Base-by-base conservation (phyloP, 2,888 invertebrate genomes). In the Thera britannica region DNA sequence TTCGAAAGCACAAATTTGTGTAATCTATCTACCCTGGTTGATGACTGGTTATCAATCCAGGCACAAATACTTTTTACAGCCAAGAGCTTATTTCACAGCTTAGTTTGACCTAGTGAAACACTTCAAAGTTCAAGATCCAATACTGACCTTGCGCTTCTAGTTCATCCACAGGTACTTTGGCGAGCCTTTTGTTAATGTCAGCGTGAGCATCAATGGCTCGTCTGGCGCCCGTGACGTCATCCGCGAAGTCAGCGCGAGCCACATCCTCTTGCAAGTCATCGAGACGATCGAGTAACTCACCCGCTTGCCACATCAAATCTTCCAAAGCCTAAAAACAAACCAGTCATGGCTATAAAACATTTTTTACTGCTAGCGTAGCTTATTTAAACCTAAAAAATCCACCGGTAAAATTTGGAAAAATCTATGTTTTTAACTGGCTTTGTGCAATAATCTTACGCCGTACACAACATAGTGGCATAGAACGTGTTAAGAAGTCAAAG, bases 291-390 rank as follows among this genome's bases (percentile, higher is more conserved):
- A 99, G 95, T 73, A 99, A 95, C 88, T 99, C 99, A 59, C 97
- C 97, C 1, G 98, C 98, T 93, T 98, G 98, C 98, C 98, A 99
- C 80, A 97, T 97, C 89, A 99, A 97, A 85, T 98, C 98, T 93
- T 99, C 99, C 79, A 99, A 95, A 67, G 98, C 98, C 94, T 94
- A 65, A 51, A 57, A 49, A 49, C 49, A 49, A 36, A 55, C 4
- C 41, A 48, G 23, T 34, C 38, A 35, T 36, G 38, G 38, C 38
- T 38, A 34, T 34, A 34, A 34, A 23, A 23, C 23, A 23, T 23
- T 23, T 23, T 23, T 23, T 23, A 23, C 23, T 23, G 23, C 23
- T 23, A 23, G 23, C 23, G 23, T 23, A 23, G 23, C 23, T 23
- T 23, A 23, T 23, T 23, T 23, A 23, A 23, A 23, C 23, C 23